Evolutionary conservation across 2,113 vertebrate genomes (phyloP), one percentile per base, ranked within the genome.

Genomic region (Carlito syrichta): DNA sequence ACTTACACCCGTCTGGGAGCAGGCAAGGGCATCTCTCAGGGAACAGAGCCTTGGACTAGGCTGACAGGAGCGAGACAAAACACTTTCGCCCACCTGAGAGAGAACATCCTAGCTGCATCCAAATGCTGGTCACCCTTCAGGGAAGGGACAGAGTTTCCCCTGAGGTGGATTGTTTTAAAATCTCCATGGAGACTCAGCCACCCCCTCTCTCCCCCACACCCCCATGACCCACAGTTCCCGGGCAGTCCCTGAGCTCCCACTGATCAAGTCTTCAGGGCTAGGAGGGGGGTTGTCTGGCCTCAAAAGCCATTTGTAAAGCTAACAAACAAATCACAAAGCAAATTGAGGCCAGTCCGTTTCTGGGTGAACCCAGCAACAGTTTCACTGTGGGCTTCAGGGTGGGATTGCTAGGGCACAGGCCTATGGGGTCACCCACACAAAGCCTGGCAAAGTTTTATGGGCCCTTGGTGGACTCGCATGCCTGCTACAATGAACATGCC

Each of bases 311-410:
- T 97, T 98, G 97, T 98, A 97, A 98, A 97, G 83, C 97, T 98
- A 98, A 98, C 96, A 97, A 97, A 97, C 97, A 98, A 97, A 98
- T 98, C 96, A 66, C 88, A 96, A 97, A 97, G 95, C 95, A 96
- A 98, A 97, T 97, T 96, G 97, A 98, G 97, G 89, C 96, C 97
- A 96, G 97, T 93, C 87, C 74, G 38, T 96, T 97, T 96, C 85
- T 96, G 96, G 97, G 97, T 60, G 83, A 97, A 98, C 82, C 92
- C 90, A 97, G 96, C 88, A 91, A 96, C 96, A 3, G 0, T 97
- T 98, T 98, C 93, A 89, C 89, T 98, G 97, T 94, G 96, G 97
- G 95, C 79, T 89, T 89, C 62, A 97, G 96, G 92, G 96, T 96
- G 93, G 77, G 84, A 82, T 97, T 50, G 95, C 96, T 74, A 74